Percentiles rank a stretch among this genome's conserved stretches.
Evolutionary conservation across 2,888 invertebrate species (phyloP).

Genomic region (Omphaloscelis lunosa): DNA sequence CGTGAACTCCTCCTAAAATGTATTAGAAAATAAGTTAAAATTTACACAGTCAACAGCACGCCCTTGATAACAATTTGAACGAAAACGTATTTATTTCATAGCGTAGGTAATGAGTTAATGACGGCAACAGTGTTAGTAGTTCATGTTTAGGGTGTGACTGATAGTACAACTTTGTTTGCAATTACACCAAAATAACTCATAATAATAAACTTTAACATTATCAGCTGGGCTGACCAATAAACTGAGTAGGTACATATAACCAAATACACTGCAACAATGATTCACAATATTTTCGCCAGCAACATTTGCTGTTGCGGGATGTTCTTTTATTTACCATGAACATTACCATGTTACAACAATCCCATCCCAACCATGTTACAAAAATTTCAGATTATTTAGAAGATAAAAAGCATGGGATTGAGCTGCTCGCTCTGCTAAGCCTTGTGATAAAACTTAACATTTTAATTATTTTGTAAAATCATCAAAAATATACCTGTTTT

Average conservation of each 20-base stretch:
- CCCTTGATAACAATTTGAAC: neutral
- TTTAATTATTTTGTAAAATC: too few species aligned
- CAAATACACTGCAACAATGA: neutral
- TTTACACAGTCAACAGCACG: neutral
- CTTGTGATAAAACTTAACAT: too few species aligned
- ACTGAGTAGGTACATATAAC: neutral
- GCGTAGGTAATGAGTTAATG: neutral
- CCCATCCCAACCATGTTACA: too few species aligned
- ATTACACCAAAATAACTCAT: neutral
- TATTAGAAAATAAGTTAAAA: neutral
- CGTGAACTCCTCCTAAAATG: conserved; percentile 65
- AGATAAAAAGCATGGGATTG: too few species aligned
- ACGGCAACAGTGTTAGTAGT: neutral
- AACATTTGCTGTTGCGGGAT: neutral
- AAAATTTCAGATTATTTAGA: too few species aligned
- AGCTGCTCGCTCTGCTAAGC: too few species aligned
- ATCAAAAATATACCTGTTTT: too few species aligned
- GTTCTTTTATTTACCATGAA: neutral
- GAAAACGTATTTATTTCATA: neutral
- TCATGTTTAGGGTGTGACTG: neutral
- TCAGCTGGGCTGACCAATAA: neutral
- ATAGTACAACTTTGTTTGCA: neutral
- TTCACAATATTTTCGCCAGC: neutral
- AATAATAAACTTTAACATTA: neutral
- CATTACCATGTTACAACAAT: too few species aligned